Conservation (phyloP, 2,888 invertebrate genomes). For the Acrobasis repandana region DNA sequence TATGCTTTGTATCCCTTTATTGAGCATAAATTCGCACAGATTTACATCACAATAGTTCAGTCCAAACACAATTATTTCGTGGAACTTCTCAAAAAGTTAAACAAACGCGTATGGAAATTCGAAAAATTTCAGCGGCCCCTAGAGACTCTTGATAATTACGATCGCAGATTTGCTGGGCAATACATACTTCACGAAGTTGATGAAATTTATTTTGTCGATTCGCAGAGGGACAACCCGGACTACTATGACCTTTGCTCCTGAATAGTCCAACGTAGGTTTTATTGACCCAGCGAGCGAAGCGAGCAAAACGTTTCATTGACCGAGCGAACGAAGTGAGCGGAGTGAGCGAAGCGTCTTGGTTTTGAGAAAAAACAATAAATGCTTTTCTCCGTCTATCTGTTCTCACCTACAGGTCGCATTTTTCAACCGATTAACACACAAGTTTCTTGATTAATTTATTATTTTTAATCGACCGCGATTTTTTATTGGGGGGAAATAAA, state of each 20-base stretch:
- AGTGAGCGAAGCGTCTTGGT: no score
- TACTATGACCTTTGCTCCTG: not conserved
- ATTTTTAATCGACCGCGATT: no score
- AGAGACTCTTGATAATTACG: constrained; percentile 5
- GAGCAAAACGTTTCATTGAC: no score
- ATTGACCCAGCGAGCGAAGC: no score
- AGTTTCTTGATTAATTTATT: no score
- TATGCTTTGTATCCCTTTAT: not conserved
- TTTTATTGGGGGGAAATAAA: no score
- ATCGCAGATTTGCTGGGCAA: not conserved
- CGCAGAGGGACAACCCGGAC: not conserved
- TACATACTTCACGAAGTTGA: not conserved
- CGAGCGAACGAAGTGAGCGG: no score
- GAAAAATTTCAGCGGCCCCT: not conserved
- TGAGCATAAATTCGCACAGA: constrained; percentile 1
- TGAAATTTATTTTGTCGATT: not conserved
- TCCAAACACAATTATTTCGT: not conserved
- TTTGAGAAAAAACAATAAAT: no score
- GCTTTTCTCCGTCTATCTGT: no score
- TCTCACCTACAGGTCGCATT: no score
- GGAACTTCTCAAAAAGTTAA: constrained; percentile 7
- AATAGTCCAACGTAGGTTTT: no score
- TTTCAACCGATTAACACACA: no score
- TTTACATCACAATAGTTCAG: constrained; percentile 16
- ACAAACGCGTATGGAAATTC: constrained; percentile 14